phyloP scores from a whole-genome alignment of 1,140 invertebrate genomes.

The Drosophila persimilis region DNA sequence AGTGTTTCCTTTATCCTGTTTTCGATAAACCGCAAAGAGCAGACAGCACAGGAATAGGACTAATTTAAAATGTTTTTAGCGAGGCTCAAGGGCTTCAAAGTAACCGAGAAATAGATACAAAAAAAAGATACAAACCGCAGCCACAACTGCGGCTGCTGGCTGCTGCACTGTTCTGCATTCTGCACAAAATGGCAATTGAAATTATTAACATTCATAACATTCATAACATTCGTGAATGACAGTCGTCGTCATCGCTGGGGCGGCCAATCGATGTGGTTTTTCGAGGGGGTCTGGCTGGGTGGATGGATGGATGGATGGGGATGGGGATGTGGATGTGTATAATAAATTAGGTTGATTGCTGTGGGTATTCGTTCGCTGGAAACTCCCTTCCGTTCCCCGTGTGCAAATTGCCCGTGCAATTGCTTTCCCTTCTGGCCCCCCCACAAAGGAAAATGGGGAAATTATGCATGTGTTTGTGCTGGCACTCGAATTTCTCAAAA shows the following conservation, averaged over 20 bases:
- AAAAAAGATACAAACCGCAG: constrained; percentile 33
- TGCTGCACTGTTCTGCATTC: constrained; percentile 24
- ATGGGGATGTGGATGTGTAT: constrained; percentile 8
- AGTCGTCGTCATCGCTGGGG: constrained; percentile 16
- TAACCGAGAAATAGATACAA: constrained; percentile 25
- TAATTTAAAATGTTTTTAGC: constrained; percentile 14
- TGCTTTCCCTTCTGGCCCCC: background rate
- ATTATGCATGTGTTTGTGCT: constrained; percentile 44
- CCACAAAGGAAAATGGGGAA: constrained; percentile 36
- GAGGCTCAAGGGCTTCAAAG: constrained; percentile 36
- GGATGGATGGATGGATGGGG: background rate
- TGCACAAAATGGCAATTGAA: constrained; percentile 34
- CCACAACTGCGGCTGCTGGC: constrained; percentile 19
- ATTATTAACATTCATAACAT: constrained; percentile 58
- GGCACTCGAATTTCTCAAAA: constrained; percentile 46
- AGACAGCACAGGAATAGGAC: constrained; percentile 23
- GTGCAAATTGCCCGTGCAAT: background rate
- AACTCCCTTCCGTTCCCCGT: background rate
- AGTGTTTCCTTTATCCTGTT: background rate
- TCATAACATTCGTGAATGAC: constrained; percentile 49
- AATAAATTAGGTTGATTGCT: constrained; percentile 79
- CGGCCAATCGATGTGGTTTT: constrained; percentile 22
- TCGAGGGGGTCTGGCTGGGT: background rate
- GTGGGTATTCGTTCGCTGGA: constrained; percentile 45
- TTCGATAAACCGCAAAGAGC: constrained; percentile 12